A percentile compares a stretch with the other conserved stretches of the same genome.
These are phyloP conservation scores for Cnemophilus loriae DNA, from an alignment of 2,113 vertebrate genomes.

Conservation along the genomic window DNA sequence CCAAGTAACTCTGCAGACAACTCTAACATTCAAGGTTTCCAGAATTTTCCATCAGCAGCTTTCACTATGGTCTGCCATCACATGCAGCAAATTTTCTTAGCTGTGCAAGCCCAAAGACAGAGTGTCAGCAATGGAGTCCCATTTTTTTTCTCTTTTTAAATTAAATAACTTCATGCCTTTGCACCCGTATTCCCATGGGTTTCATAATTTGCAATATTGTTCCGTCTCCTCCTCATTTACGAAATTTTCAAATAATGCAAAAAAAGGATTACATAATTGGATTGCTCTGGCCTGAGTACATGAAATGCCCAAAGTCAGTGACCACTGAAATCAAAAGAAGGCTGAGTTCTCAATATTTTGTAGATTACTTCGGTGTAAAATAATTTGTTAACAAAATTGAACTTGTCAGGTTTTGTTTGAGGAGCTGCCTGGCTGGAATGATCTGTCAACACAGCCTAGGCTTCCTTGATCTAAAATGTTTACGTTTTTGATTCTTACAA, in stretches of 20 bases:
- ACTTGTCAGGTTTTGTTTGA: background rate
- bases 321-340: background rate
- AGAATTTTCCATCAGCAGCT: background rate
- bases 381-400: background rate
- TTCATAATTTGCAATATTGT: background rate
- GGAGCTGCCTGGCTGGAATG: background rate
- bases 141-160: background rate
- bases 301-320: background rate
- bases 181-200: background rate
- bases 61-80: background rate
- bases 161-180: background rate
- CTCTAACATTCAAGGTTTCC: background rate
- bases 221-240: background rate
- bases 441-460: background rate
- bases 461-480: background rate
- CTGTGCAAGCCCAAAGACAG: background rate
- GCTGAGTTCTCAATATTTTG: background rate
- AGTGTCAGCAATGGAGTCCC: background rate
- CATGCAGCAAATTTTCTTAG: background rate
- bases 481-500: background rate
- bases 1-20: background rate
- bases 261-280: background rate
- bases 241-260: background rate
- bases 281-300: background rate
- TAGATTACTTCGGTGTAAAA: background rate